Conservation (phyloP, 2,888 invertebrate genomes). For the Strigamia maritima region DNA sequence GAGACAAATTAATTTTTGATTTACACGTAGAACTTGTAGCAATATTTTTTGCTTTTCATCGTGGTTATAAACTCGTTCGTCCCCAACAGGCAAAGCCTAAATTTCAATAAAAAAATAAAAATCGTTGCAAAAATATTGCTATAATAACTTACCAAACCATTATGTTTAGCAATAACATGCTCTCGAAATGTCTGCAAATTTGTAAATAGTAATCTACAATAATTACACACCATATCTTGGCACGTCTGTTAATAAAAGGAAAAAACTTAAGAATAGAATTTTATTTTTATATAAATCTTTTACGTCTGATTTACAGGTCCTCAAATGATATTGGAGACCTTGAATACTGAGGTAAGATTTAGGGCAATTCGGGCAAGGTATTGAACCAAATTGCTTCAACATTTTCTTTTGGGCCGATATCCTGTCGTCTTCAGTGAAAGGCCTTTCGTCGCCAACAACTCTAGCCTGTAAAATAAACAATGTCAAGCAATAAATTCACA, state of each 20-base stretch:
- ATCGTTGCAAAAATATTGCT: not conserved
- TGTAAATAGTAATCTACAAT: not conserved
- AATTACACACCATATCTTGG: not conserved
- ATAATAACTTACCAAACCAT: slow-evolving; percentile 26
- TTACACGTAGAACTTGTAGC: not conserved
- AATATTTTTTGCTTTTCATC: slow-evolving; percentile 6
- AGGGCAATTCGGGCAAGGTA: not conserved
- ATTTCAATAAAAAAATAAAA: not conserved
- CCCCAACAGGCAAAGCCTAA: slow-evolving; percentile 2
- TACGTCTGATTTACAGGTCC: not conserved
- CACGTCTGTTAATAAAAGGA: not conserved
- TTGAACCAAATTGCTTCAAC: not conserved
- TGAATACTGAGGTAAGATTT: not conserved
- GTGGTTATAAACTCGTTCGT: not conserved
- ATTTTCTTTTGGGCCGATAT: slow-evolving; percentile 4
- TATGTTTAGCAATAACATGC: slow-evolving; percentile 6
- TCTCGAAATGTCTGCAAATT: not conserved
- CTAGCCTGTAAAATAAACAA: not conserved
- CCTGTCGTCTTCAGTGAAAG: slow-evolving; percentile 26
- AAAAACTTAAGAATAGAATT: not conserved
- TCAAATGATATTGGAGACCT: not conserved
- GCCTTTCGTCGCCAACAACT: not conserved
- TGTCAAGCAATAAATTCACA: not conserved
- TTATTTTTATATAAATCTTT: no score
- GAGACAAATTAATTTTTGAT: not conserved